Conservation (phyloP, 2,113 vertebrate genomes). For the Triplophysa rosa region DNA sequence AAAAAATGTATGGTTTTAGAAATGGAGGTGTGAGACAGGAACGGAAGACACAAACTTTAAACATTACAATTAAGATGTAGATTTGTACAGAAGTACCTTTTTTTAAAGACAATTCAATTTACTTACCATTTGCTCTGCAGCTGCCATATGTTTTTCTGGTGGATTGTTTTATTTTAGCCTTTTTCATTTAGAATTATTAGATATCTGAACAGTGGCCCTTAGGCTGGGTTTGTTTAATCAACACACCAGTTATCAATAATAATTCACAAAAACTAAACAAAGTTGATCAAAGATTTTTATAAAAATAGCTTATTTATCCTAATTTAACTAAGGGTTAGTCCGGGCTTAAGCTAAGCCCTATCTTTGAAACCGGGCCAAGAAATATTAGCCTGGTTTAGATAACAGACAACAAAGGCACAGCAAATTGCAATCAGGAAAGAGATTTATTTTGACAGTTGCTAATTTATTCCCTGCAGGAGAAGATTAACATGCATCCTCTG, state of each 20-base stretch:
- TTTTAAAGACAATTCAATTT: too few species aligned
- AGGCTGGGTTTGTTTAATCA: not conserved
- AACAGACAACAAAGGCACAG: constrained; percentile 13
- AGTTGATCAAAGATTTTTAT: constrained; percentile 17
- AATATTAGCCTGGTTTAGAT: not conserved
- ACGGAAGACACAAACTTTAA: not conserved
- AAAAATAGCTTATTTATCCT: too few species aligned
- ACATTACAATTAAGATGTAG: not conserved
- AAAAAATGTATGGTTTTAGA: not conserved
- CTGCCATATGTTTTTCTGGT: not conserved
- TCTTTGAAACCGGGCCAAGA: too few species aligned
- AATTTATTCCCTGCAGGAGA: not conserved
- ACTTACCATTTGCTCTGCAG: not conserved
- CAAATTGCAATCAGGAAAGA: constrained; percentile 22
- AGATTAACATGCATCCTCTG: constrained; percentile 1
- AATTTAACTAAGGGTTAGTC: too few species aligned
- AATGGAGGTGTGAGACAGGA: not conserved
- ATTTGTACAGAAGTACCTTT: too few species aligned
- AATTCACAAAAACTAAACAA: constrained; percentile 12
- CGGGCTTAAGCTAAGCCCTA: too few species aligned
- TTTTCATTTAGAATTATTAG: not conserved
- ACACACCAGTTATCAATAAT: constrained; percentile 9
- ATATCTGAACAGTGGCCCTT: not conserved
- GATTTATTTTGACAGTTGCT: constrained; percentile 1
- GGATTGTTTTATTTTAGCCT: not conserved